Evolutionary conservation across 2,797 vertebrate genomes (phyloP).

Genomic region (Nannoperca australis): DNA sequence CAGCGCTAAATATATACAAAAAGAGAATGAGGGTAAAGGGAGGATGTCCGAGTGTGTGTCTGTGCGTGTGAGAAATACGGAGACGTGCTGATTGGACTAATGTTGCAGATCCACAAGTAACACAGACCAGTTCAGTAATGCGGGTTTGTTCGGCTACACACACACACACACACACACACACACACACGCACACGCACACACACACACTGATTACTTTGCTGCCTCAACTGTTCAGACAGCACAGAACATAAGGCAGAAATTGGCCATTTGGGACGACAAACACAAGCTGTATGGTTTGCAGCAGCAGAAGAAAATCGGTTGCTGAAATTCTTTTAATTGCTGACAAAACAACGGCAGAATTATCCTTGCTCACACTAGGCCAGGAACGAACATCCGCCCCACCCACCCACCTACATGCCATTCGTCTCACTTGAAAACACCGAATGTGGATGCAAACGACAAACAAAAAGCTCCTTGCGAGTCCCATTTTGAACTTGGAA

Average conservation of each 20-base stretch:
- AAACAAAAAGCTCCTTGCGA: conserved; percentile 48
- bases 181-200: conserved; percentile 15
- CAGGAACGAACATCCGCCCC: conserved; percentile 30
- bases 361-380: conserved; percentile 50
- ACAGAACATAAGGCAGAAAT: conserved; percentile 78
- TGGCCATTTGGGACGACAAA: conserved; percentile 78
- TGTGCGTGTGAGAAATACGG: conserved; percentile 6
- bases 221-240: conserved; percentile 75
- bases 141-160: conserved; percentile 20
- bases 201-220: conserved; percentile 67
- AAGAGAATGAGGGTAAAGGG: conserved; percentile 38
- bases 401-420: conserved; percentile 14
- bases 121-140: conserved; percentile 19
- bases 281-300: conserved; percentile 65
- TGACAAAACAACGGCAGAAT: conserved; percentile 78
- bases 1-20: conserved; percentile 63
- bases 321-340: conserved; percentile 79
- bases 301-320: conserved; percentile 68
- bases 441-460: conserved; percentile 17
- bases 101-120: conserved; percentile 45
- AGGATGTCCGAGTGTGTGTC: conserved; percentile 40
- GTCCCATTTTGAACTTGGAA: conserved; percentile 48
- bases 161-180: conserved; percentile 17
- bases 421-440: conserved; percentile 41
- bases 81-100: conserved; percentile 46